Conservation (phyloP, 2,797 vertebrate genomes). For the Carapus acus region DNA sequence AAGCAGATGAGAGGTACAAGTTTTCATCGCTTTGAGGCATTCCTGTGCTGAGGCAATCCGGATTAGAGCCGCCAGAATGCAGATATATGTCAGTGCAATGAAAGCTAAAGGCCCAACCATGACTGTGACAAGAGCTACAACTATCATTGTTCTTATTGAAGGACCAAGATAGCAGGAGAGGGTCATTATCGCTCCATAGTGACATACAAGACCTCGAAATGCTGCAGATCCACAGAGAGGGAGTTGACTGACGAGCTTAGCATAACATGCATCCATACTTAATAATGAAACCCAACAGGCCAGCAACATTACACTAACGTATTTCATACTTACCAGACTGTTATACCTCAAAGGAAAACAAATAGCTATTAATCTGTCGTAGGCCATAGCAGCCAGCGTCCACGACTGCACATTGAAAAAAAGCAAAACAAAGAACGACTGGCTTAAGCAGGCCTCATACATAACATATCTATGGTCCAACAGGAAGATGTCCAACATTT, state of each 20-base stretch:
- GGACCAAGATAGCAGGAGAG: too few species aligned
- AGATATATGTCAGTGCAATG: conserved; percentile 44
- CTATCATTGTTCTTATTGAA: too few species aligned
- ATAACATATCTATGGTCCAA: conserved; percentile 2
- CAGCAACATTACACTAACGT: conserved; percentile 14
- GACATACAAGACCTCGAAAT: too few species aligned
- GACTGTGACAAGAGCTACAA: too few species aligned
- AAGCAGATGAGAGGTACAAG: conserved; percentile 53
- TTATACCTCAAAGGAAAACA: conserved; percentile 28
- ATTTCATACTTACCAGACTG: conserved; percentile 19
- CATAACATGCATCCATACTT: too few species aligned
- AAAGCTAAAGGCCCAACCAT: too few species aligned
- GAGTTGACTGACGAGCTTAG: too few species aligned
- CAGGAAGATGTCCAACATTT: conserved; percentile 9
- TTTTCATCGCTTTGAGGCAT: too few species aligned
- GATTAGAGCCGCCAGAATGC: conserved; percentile 40
- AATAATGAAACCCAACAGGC: conserved; percentile 10
- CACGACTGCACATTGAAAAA: conserved; percentile 18
- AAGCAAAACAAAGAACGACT: conserved; percentile 17
- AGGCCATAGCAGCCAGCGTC: not conserved
- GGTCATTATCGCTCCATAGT: too few species aligned
- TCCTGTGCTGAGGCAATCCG: conserved; percentile 41
- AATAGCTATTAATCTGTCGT: conserved; percentile 40
- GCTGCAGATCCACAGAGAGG: too few species aligned
- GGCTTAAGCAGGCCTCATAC: conserved; percentile 2